phyloP scores from a whole-genome alignment of 2,113 vertebrate genomes.

The Athene noctua region DNA sequence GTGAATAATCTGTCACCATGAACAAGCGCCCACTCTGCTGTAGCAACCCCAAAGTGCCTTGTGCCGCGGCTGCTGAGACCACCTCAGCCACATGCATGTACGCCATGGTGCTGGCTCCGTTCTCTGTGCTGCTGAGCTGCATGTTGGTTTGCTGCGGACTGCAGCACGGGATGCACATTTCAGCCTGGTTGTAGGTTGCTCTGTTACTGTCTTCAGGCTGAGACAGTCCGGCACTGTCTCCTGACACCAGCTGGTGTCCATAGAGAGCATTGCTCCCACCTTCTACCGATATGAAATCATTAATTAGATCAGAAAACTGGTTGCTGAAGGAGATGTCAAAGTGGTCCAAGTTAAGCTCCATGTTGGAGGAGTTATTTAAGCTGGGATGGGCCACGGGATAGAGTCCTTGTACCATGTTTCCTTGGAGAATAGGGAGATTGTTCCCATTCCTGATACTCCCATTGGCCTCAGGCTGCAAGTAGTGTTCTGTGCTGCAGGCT shows the following conservation, averaged over 20 bases:
- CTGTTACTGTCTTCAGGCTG: slow-evolving; percentile 82
- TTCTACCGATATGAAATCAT: slow-evolving; percentile 98
- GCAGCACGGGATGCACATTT: slow-evolving; percentile 96
- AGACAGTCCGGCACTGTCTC: slow-evolving; percentile 79
- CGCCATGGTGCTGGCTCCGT: slow-evolving; percentile 85
- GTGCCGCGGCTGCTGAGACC: slow-evolving; percentile 89
- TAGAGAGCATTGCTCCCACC: slow-evolving; percentile 87
- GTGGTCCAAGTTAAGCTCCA: slow-evolving; percentile 99
- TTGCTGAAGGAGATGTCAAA: slow-evolving; percentile 99
- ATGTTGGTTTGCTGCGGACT: slow-evolving; percentile 88
- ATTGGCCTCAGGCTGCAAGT: slow-evolving; percentile 85
- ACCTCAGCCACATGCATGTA: slow-evolving; percentile 99
- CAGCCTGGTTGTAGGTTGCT: slow-evolving; percentile 85
- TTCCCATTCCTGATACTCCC: slow-evolving; percentile 79
- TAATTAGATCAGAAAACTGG: slow-evolving; percentile 99
- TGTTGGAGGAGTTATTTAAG: slow-evolving; percentile 79
- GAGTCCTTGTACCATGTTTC: slow-evolving; percentile 92
- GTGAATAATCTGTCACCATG: slow-evolving; percentile 99
- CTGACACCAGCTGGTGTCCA: slow-evolving; percentile 89
- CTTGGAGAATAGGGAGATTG: slow-evolving; percentile 88
- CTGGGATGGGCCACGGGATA: slow-evolving; percentile 89
- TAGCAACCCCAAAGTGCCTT: slow-evolving; percentile 91
- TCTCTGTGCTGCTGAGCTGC: slow-evolving; percentile 77
- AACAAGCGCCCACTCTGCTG: slow-evolving; percentile 95
- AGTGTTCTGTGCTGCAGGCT: slow-evolving; percentile 88